These are phyloP conservation scores for Chondrosia reniformis DNA, from an alignment of 37 sponge, comb jelly and placozoan genomes.

Conservation along the genomic window DNA sequence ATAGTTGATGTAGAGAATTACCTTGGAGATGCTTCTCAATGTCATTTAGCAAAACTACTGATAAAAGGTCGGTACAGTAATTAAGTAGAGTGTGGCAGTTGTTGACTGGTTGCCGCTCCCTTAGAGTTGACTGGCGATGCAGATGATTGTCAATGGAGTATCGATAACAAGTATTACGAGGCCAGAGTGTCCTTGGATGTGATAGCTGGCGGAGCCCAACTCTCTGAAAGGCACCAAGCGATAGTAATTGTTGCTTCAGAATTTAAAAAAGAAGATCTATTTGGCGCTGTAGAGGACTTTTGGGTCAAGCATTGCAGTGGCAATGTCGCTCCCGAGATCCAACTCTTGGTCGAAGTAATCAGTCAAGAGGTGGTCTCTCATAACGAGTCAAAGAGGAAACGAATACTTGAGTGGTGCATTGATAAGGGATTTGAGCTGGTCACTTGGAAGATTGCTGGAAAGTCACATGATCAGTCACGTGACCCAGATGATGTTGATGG, in stretches of 20 bases:
- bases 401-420: conserved; percentile 59
- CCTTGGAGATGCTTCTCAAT: too few species aligned
- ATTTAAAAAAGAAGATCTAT: too few species aligned
- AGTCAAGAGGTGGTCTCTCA: background rate
- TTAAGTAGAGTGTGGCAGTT: too few species aligned
- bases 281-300: too few species aligned
- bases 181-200: conserved; percentile 29
- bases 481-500: conserved; percentile 27
- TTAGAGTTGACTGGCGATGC: background rate
- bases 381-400: background rate
- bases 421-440: conserved; percentile 58
- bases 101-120: background rate
- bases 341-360: conserved; percentile 34
- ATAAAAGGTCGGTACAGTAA: too few species aligned
- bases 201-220: background rate
- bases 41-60: too few species aligned
- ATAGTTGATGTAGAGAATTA: background rate
- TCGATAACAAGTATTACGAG: conserved; percentile 68
- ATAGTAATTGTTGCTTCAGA: background rate
- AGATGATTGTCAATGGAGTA: conserved; percentile 10
- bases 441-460: conserved; percentile 29
- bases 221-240: background rate
- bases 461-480: background rate
- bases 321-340: too few species aligned
- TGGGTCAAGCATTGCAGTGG: too few species aligned